These are phyloP conservation scores for Lucifuga dentata DNA, from an alignment of 2,113 vertebrate species.

Conservation along the genomic window DNA sequence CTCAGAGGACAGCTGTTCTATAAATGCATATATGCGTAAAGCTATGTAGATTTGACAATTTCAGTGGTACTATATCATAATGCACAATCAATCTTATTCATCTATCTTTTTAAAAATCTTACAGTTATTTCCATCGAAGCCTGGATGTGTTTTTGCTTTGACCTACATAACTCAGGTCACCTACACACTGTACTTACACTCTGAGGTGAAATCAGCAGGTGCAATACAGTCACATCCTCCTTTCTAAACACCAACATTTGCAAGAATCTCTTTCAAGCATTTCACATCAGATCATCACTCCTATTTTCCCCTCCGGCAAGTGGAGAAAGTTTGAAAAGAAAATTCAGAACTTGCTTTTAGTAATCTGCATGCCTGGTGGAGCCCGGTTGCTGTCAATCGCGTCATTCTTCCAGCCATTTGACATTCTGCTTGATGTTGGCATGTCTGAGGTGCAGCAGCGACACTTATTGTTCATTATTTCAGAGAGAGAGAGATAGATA, in stretches of 20 bases:
- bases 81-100: too few species aligned
- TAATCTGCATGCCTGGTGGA: conserved; percentile 75
- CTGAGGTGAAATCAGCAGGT: conserved; percentile 54
- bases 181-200: conserved; percentile 32
- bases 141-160: background rate
- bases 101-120: too few species aligned
- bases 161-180: conserved; percentile 21
- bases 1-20: too few species aligned
- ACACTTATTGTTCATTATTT: conserved; percentile 82
- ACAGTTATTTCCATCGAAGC: background rate
- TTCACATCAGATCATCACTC: conserved; percentile 67
- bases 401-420: conserved; percentile 74
- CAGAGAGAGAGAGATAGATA: conserved; percentile 48
- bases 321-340: conserved; percentile 77
- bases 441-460: conserved; percentile 76
- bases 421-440: conserved; percentile 82
- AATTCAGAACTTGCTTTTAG: conserved; percentile 75
- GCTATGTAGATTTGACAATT: too few species aligned
- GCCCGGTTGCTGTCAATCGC: conserved; percentile 74
- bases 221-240: conserved; percentile 47
- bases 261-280: conserved; percentile 69
- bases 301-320: conserved; percentile 62
- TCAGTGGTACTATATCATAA: too few species aligned
- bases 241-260: conserved; percentile 54
- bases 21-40: too few species aligned